Evolutionary conservation across 2,113 vertebrate genomes (phyloP), one percentile per base, ranked within the genome.

Genomic region (Myanophis thanlyinensis): DNA sequence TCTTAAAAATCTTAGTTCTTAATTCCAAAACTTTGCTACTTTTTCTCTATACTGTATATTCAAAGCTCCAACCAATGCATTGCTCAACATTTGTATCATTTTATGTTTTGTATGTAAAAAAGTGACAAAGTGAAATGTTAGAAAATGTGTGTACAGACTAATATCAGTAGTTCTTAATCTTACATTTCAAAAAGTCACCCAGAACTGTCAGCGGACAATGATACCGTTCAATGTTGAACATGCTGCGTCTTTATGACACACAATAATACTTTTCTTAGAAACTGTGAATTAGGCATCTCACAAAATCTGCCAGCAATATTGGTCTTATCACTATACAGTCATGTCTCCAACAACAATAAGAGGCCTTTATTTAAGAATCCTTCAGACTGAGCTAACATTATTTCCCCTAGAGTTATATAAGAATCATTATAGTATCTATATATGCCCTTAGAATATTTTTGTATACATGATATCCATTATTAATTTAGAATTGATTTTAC

Each of bases 301-400:
- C 62, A 53, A 84, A 13, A 89, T n/a, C 94, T 54, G 88, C 48
- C 1, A 85, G 59, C 0, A 48, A 67, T 62, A 47, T 12, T 40
- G 49, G 52, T 30, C 85, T 46, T 85, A 80, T 80, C 35, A 80
- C 15, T 18, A 25, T 0, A 90, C 47, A 89, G 84, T 91, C 86
- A 87, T n/a, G 46, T 49, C 88, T 25, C n/a, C 92, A 46, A 67
- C 92, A 46, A 67, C 3, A 91, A 85, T 20, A 53, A 80, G 0
- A 87, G 94, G 90, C 89, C 87, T 84, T 92, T 89, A 90, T 47
- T 49, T 11, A 27, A 95, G 93, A 0, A 35, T n/a, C 93, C 89
- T 40, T 91, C 89, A 91, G 3, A 93, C 85, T 0, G 56, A 93
- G 92, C 94, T 96, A 90, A 90, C 88, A 51, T 88, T 92, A 93